Evolutionary conservation across 92 coral and sea anemone species (phyloP).

Genomic region (Virgularia gustaviana): DNA sequence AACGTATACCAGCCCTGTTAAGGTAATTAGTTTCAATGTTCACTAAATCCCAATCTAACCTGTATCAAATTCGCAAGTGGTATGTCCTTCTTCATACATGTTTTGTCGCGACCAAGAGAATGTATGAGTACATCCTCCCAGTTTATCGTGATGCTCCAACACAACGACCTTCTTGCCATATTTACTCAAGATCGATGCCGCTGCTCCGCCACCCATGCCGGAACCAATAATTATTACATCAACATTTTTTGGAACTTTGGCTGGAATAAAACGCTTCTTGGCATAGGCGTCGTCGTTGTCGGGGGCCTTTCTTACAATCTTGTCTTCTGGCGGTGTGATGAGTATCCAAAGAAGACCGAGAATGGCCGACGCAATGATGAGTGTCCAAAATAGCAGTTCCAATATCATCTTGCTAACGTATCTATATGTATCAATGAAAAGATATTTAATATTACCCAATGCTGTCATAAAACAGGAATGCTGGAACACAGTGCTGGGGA

Average conservation of each 20-base stretch:
- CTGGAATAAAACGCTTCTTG: conserved; percentile 19
- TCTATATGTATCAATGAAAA: too few species aligned
- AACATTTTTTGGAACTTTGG: conserved; percentile 14
- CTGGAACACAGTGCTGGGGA: too few species aligned
- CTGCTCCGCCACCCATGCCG: conserved; percentile 24
- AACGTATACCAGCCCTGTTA: too few species aligned
- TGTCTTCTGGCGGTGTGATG: too few species aligned
- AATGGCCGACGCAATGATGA: conserved; percentile 1
- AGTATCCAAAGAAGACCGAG: too few species aligned
- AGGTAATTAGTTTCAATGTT: too few species aligned
- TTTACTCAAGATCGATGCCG: conserved; percentile 21
- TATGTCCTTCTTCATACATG: conserved; percentile 18
- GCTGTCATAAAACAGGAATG: too few species aligned
- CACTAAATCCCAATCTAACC: background rate
- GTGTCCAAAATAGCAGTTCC: too few species aligned
- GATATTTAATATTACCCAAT: too few species aligned
- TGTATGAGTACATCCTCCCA: conserved; percentile 26
- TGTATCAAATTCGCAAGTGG: conserved; percentile 27
- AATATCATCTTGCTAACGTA: conserved; percentile 17
- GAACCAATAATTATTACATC: conserved; percentile 26
- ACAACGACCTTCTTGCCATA: conserved; percentile 27
- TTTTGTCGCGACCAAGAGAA: conserved; percentile 24
- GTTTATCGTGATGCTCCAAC: conserved; percentile 21
- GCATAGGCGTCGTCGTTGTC: conserved; percentile 15
- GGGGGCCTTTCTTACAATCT: too few species aligned